These are phyloP conservation scores for Nerophis ophidion DNA, from an alignment of 2,113 vertebrate species.

Conservation along the genomic window DNA sequence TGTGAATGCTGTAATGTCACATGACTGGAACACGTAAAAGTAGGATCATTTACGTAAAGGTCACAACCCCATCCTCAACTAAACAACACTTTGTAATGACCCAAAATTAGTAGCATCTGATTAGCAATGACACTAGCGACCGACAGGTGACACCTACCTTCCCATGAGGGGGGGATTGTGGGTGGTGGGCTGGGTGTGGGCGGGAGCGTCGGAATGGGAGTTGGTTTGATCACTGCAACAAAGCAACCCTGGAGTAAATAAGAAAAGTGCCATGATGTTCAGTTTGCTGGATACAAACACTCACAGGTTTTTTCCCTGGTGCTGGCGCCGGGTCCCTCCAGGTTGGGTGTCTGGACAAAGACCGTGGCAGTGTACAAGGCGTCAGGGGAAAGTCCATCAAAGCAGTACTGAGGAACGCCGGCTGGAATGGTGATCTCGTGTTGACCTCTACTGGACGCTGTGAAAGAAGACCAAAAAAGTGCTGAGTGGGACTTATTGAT, in stretches of 20 bases:
- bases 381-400: constrained; percentile 84
- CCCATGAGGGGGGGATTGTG: constrained; percentile 89
- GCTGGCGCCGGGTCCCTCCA: constrained; percentile 88
- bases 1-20: no score
- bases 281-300: constrained; percentile 25
- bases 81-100: no score
- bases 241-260: background rate
- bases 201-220: constrained; percentile 81
- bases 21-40: no score
- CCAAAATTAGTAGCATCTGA: no score
- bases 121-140: no score
- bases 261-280: no score
- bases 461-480: background rate
- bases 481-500: background rate
- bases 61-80: no score
- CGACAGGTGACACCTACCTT: constrained; percentile 70
- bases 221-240: constrained; percentile 84
- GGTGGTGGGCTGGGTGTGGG: constrained; percentile 89
- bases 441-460: constrained; percentile 74
- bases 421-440: constrained; percentile 92
- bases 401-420: constrained; percentile 86
- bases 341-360: constrained; percentile 91
- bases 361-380: constrained; percentile 81
- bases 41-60: no score
- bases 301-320: constrained; percentile 80